Evolutionary conservation across 2,888 invertebrate genomes (phyloP), one percentile per base, ranked within the genome.

Genomic region (Scaptomyza flava): DNA sequence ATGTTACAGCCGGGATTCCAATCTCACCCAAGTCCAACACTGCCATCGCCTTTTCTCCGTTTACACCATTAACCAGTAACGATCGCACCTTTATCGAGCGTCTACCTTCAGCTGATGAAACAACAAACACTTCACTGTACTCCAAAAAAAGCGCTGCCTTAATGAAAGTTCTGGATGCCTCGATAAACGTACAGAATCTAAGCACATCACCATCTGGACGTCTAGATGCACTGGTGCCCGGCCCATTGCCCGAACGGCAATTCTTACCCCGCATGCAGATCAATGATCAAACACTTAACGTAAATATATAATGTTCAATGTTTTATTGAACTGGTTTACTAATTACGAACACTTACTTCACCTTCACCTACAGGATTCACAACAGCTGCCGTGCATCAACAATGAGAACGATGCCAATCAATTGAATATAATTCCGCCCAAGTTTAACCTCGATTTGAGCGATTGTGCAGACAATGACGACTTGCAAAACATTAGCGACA

Each of bases 171-270:
- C 68, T 91, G 45, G 88, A 89, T 27, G 86, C 86, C 14, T 90
- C 90, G 0, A 47, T 90, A 2, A 89, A 91, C 67, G 85, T 90
- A 6, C 77, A 88, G 0, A 91, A 90, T 77, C 72, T 90, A 0
- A 91, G 90, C 62, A 91, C 91, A 12, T 91, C 91, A 48, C 91
- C 91, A 0, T 91, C 92, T 4, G 91, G 91, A 0, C 88, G 91
- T 3, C 72, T 91, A 42, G 92, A 91, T 48, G 78, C 91, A 2
- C 72, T 91, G 11, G 88, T 91, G n/a, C 6, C 67, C 5, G 60
- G 38, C 27, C 70, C 77, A 0, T n/a, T 60, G 9, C 11, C 42
- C 3, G 74, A 52, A 3, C 45, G 36, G 6, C 65, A 59, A 5
- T 11, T 9, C 3, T 6, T 50, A 6, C 76, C 82, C 3, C 67